Evolutionary conservation across 2,888 invertebrate species (phyloP).

Genomic region (Drosophila leonis): DNA sequence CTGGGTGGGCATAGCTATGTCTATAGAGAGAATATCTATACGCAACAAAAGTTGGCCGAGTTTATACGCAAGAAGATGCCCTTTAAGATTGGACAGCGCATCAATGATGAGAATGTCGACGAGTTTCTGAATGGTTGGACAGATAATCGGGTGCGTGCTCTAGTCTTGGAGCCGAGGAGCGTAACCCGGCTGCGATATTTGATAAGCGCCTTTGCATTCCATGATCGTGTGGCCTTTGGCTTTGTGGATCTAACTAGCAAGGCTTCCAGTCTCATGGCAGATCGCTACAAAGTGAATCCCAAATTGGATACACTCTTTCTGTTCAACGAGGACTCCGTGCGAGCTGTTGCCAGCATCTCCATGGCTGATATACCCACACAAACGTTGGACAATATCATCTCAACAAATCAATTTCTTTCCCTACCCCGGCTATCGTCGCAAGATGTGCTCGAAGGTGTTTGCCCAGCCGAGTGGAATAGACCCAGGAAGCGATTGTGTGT

Average conservation of each 20-base stretch:
- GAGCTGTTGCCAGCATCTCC: conserved; percentile 93
- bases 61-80: conserved; percentile 96
- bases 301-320: conserved; percentile 93
- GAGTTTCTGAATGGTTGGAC: conserved; percentile 94
- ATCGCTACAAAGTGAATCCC: conserved; percentile 90
- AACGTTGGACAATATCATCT: conserved; percentile 94
- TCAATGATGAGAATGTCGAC: conserved; percentile 91
- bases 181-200: conserved; percentile 94
- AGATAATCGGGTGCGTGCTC: conserved; percentile 95
- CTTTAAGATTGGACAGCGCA: conserved; percentile 89
- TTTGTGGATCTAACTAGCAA: conserved; percentile 88
- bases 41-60: conserved; percentile 92
- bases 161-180: conserved; percentile 93
- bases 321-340: conserved; percentile 93
- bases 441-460: conserved; percentile 89
- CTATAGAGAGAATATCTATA: conserved; percentile 93
- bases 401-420: conserved; percentile 94
- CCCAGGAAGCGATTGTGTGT: conserved; percentile 91
- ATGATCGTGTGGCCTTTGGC: conserved; percentile 94
- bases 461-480: conserved; percentile 94
- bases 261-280: conserved; percentile 88
- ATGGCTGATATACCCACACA: conserved; percentile 96
- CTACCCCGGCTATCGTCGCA: conserved; percentile 97
- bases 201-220: conserved; percentile 94
- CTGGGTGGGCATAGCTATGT: conserved; percentile 94